Evolutionary conservation across 1,140 invertebrate genomes (phyloP).

Genomic region (Formica exsecta): DNA sequence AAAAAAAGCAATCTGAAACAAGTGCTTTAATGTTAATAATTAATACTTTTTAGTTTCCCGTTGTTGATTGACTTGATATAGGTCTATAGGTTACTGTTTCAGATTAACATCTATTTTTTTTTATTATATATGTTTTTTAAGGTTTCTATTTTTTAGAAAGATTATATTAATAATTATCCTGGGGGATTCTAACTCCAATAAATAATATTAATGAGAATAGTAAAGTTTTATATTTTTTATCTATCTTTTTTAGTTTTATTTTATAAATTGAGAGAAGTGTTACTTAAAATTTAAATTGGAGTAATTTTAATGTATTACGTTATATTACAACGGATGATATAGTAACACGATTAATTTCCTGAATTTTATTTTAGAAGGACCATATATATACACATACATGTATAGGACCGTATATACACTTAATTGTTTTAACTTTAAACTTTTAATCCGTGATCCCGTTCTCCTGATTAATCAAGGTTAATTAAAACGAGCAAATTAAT

Average conservation of each 20-base stretch:
- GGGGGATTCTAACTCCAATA: not conserved
- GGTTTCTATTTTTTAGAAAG: not conserved
- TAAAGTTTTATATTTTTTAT: not conserved
- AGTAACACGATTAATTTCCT: not conserved
- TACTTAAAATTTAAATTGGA: not conserved
- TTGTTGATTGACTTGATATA: too few species aligned
- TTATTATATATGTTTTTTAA: too few species aligned
- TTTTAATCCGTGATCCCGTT: not conserved
- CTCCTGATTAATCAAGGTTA: not conserved
- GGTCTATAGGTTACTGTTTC: not conserved
- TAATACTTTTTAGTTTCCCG: too few species aligned
- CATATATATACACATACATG: not conserved
- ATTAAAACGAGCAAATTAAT: slow-evolving; percentile 35
- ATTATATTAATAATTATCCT: not conserved
- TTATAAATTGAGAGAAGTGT: not conserved
- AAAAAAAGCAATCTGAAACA: not conserved
- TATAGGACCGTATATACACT: not conserved
- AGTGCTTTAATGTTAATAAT: not conserved
- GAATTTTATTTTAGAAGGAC: not conserved
- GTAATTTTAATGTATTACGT: not conserved
- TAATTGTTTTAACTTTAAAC: not conserved
- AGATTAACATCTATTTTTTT: not conserved
- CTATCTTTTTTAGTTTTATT: not conserved
- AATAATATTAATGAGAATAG: not conserved
- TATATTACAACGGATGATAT: not conserved